Evolutionary conservation across 2,797 vertebrate species (phyloP), one percentile per base, ranked within the genome.

Genomic region (Hafferia zeledoni): DNA sequence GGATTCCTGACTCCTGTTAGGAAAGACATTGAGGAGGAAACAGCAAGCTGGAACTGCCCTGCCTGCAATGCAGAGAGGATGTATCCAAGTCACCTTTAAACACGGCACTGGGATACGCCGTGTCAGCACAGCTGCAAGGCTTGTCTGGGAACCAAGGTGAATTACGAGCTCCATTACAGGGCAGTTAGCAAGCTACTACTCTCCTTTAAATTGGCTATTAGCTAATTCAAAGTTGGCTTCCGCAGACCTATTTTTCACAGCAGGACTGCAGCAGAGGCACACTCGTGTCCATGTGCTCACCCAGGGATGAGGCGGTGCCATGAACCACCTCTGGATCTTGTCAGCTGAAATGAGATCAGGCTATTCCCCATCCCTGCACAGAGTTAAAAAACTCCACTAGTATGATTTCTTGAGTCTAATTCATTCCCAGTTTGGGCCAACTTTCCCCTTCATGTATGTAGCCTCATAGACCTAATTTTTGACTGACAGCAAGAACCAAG

Each of bases 31-130:
- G 30, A 27, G 49, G 23, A 83, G 31, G 33, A 25, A 85, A 55
- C 76, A 27, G 13, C 63, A 70, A 56, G 9, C 20, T 80, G 75
- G 43, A 70, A 67, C 30, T 61, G 63, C 33, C 35, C 39, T 70
- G 72, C 49, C 85, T 76, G 89, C 59, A 19, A 17, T 44, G 89
- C 78, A 76, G 89, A 57, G 39, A 44, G 71, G 76, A 59, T 13
- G 18, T 31, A 41, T 37, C 78, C 77, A 37, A 80, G 83, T 33
- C 52, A 68, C 69, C 79, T 90, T 52, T 53, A 56, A 59, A 17
- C 17, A n/a, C 33, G 22, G 68, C 59, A 8, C 71, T 50, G 2
- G 2, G 47, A 41, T 18, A 41, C 5, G 25, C 41, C 0, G 0
- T 31, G 71, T 56, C 92, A 93, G 84, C 89, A 69, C 11, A 18